Conservation (phyloP, 2,113 vertebrate genomes). For the Indicator maculatus region DNA sequence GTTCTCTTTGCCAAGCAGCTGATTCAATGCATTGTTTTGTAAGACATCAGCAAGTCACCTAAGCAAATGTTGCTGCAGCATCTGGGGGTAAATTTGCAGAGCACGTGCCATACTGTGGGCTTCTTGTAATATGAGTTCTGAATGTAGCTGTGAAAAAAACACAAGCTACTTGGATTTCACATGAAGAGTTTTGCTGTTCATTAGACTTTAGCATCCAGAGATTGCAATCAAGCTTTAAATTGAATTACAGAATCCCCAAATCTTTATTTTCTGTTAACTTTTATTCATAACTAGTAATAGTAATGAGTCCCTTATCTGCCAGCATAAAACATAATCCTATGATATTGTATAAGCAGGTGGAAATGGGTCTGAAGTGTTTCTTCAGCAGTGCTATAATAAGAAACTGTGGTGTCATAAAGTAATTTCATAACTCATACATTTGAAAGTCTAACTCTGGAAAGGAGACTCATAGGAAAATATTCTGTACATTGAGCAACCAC, state of each 20-base stretch:
- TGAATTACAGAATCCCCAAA: background rate
- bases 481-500: background rate
- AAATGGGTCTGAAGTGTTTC: background rate
- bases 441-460: background rate
- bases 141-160: background rate
- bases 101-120: fast-evolving
- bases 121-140: background rate
- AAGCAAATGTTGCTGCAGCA: background rate
- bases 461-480: background rate
- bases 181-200: background rate
- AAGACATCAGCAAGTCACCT: background rate
- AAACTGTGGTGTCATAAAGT: background rate
- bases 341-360: background rate
- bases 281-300: background rate
- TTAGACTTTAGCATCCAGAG: background rate
- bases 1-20: background rate
- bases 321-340: background rate
- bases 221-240: background rate
- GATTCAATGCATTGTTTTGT: background rate
- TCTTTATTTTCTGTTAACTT: background rate
- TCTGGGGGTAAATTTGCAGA: background rate
- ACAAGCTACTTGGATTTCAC: background rate
- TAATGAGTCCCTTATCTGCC: background rate
- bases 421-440: background rate
- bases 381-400: background rate